phyloP scores from a whole-genome alignment of 2,113 vertebrate species.

The Bubo scandiacus region DNA sequence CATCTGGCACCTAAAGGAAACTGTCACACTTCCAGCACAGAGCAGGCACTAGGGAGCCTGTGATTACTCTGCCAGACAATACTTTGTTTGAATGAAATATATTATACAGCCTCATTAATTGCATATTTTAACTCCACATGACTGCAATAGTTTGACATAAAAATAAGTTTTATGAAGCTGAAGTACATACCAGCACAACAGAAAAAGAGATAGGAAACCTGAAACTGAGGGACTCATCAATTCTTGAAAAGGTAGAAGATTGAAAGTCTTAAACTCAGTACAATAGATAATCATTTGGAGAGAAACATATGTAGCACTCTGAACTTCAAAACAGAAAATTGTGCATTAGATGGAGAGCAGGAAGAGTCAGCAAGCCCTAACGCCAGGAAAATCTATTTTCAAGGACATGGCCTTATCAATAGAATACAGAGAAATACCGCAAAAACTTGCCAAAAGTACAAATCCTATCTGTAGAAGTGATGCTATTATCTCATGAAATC shows the following conservation, averaged over 20 bases:
- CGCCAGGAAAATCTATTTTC: neutral
- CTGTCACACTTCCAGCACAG: neutral
- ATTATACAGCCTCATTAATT: neutral
- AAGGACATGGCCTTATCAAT: neutral
- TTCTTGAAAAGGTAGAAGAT: neutral
- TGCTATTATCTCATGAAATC: neutral
- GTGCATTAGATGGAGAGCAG: neutral
- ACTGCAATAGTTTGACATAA: neutral
- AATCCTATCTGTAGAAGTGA: neutral
- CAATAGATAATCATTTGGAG: neutral
- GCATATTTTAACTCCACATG: neutral
- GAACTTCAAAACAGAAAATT: neutral
- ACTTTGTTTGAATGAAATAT: neutral
- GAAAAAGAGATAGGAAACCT: neutral
- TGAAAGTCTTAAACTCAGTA: neutral
- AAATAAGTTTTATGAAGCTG: neutral
- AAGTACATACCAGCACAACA: neutral
- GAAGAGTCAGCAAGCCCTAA: neutral
- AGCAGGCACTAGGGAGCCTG: neutral
- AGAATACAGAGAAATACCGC: neutral
- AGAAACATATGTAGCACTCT: neutral
- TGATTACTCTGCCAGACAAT: neutral
- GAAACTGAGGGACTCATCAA: neutral
- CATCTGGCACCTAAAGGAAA: neutral
- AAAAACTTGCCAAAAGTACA: neutral